Conservation (phyloP, 2,113 vertebrate species). For the Cyprinus carpio region DNA sequence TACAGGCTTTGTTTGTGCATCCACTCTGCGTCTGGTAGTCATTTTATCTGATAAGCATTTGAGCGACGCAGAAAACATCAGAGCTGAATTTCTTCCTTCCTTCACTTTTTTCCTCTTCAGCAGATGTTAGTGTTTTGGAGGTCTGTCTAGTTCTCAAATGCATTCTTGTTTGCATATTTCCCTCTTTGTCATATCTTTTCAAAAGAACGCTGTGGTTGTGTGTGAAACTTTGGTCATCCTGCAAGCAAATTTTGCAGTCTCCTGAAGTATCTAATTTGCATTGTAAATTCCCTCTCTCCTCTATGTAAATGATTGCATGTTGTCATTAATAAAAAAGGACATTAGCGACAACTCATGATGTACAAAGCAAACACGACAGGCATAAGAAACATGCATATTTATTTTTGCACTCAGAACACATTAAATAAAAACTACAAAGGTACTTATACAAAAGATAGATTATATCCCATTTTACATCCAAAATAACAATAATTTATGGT, state of each 20-base stretch:
- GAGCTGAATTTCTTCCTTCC: conserved; percentile 37
- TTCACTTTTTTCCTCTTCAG: conserved; percentile 14
- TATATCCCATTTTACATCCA: conserved; percentile 79
- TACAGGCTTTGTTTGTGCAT: conserved; percentile 58
- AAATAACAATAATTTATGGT: conserved; percentile 85
- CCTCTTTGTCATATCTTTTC: not conserved
- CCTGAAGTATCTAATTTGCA: conserved; percentile 35
- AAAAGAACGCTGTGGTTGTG: not conserved
- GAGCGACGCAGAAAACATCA: conserved; percentile 33
- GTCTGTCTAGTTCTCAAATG: not conserved
- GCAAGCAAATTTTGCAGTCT: conserved; percentile 9
- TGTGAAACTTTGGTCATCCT: not conserved
- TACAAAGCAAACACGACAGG: conserved; percentile 43
- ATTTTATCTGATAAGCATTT: conserved; percentile 68
- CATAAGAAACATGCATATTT: conserved; percentile 83
- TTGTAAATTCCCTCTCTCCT: conserved; percentile 29
- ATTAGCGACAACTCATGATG: not conserved
- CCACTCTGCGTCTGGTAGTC: conserved; percentile 66
- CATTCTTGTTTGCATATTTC: conserved; percentile 25
- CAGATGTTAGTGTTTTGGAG: conserved; percentile 29
- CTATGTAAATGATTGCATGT: not conserved
- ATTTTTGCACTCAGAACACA: conserved; percentile 77
- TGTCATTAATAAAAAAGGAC: not conserved
- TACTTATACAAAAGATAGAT: conserved; percentile 83
- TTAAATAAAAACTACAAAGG: conserved; percentile 82